phyloP scores from a whole-genome alignment of 2,888 invertebrate genomes.

The Hipparchia semele region DNA sequence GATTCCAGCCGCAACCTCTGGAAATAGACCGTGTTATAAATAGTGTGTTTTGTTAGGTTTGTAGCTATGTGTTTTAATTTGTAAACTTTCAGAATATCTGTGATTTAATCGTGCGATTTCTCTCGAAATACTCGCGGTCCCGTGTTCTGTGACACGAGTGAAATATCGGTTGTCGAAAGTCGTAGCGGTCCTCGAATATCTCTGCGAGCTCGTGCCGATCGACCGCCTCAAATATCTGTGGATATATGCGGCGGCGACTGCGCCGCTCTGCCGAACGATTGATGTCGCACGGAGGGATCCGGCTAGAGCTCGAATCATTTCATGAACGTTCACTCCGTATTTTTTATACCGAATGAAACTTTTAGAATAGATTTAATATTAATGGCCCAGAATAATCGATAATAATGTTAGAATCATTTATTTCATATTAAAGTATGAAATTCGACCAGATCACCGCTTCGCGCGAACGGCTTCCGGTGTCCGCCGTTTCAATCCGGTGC shows the following conservation, averaged over 20 bases:
- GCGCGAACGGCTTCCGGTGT: no score
- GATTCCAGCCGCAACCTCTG: conserved; percentile 20
- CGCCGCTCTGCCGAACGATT: neutral
- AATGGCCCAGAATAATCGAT: no score
- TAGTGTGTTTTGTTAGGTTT: conserved; percentile 18
- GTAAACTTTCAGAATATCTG: neutral
- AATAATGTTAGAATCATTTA: no score
- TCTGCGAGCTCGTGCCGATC: neutral
- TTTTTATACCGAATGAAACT: neutral
- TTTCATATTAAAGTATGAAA: no score
- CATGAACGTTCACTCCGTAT: no score
- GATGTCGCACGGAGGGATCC: neutral
- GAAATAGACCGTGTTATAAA: conserved; percentile 30
- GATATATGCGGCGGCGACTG: neutral
- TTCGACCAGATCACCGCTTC: no score
- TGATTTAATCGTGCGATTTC: neutral
- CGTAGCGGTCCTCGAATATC: neutral
- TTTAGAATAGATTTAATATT: no score
- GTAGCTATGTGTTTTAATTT: conserved; percentile 9
- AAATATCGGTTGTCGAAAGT: neutral
- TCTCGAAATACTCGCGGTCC: neutral
- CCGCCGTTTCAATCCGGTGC: no score
- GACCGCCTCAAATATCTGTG: neutral
- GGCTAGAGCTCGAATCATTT: neutral
- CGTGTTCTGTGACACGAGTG: neutral